These are phyloP conservation scores for Papilio gigon DNA, from an alignment of 2,888 invertebrate species.

Conservation along the genomic window DNA sequence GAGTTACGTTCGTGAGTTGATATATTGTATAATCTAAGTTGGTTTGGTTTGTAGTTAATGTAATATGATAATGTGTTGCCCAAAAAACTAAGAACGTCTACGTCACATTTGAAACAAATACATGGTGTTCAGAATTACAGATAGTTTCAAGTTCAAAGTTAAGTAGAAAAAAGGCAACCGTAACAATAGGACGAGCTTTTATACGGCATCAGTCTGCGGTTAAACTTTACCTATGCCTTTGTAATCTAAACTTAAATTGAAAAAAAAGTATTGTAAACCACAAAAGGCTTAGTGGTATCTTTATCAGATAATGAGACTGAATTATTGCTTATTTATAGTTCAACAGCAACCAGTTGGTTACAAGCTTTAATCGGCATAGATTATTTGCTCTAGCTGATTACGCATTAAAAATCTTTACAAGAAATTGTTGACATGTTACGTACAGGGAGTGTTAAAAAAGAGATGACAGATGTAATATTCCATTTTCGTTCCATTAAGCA, in stretches of 20 bases:
- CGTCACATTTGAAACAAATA: neutral
- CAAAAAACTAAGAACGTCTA: neutral
- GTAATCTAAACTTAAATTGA: neutral
- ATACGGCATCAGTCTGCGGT: constrained; percentile 5
- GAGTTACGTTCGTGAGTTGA: neutral
- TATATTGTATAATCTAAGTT: neutral
- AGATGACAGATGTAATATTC: neutral
- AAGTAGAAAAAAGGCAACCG: neutral
- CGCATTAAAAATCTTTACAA: neutral
- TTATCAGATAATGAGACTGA: neutral
- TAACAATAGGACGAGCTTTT: neutral
- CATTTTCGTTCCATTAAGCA: constrained; percentile 24
- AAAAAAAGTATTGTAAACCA: neutral
- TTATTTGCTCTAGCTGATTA: neutral
- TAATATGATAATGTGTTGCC: no score
- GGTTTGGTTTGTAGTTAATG: no score
- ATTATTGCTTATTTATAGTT: neutral
- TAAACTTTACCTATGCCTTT: neutral
- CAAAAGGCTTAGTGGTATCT: neutral
- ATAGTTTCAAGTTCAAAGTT: constrained; percentile 7
- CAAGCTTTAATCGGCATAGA: no score
- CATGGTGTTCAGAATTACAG: neutral
- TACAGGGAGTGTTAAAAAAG: neutral
- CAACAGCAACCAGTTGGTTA: neutral
- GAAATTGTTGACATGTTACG: no score